These are phyloP conservation scores for Microplitis manilae DNA, from an alignment of 2,888 invertebrate genomes.

Conservation along the genomic window DNA sequence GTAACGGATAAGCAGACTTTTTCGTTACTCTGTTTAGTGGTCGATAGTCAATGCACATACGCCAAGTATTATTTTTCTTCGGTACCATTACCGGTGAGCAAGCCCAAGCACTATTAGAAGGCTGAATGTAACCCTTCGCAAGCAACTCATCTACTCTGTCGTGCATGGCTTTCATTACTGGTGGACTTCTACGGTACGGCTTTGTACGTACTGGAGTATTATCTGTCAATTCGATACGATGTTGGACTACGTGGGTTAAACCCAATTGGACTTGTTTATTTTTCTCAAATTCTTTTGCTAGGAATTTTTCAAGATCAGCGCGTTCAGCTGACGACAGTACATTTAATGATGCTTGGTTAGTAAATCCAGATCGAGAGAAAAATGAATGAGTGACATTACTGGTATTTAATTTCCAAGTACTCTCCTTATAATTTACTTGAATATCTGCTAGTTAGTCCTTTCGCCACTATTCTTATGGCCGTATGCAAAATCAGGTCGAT, in stretches of 20 bases:
- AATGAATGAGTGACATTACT: not conserved
- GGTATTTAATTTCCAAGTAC: not conserved
- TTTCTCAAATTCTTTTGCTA: slow-evolving; percentile 35
- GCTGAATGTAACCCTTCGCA: slow-evolving; percentile 31
- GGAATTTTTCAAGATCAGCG: slow-evolving; percentile 4
- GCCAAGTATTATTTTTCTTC: slow-evolving; percentile 37
- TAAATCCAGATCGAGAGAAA: not conserved
- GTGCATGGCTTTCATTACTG: slow-evolving; percentile 31
- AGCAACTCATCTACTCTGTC: slow-evolving; percentile 35
- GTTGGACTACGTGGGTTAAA: slow-evolving; percentile 28
- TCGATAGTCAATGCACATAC: slow-evolving; percentile 44
- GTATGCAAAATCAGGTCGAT: too few species aligned
- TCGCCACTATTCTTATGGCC: too few species aligned
- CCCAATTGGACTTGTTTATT: slow-evolving; percentile 31
- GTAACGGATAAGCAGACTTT: slow-evolving; percentile 46
- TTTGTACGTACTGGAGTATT: slow-evolving; percentile 32
- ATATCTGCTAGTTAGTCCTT: not conserved
- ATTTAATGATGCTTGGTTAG: not conserved
- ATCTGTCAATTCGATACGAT: slow-evolving; percentile 40
- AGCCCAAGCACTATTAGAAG: slow-evolving; percentile 42
- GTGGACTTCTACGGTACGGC: slow-evolving; percentile 32
- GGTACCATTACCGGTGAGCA: slow-evolving; percentile 37
- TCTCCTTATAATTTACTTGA: not conserved
- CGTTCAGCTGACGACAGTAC: not conserved
- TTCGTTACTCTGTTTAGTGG: slow-evolving; percentile 38